Base-by-base conservation (phyloP, 2,113 vertebrate species). In the Rhinichthys klamathensis region DNA sequence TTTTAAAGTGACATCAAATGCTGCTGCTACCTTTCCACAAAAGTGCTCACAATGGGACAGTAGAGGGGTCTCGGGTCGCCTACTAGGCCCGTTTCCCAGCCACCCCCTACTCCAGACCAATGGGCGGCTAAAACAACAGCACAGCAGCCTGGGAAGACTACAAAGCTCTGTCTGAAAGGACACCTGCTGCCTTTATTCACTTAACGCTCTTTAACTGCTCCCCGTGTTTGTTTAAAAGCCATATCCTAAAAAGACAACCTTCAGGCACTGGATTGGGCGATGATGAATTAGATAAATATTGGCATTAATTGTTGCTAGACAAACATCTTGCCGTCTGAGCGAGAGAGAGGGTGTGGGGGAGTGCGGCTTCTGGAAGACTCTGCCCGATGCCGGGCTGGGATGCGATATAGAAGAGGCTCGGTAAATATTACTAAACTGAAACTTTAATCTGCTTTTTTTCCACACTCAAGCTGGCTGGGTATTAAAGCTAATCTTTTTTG, bases 381-480 rank as follows among this genome's bases (percentile, higher is more conserved):
- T 87, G 85, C 90, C 88, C 88, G 80, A 90, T 83, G 88, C 83
- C 83, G 89, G 83, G 82, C 85, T 74, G 86, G 56, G 85, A 90
- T 89, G 88, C 91, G 70, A 80, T 85, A 90, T 85, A 90, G 85
- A 92, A 93, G 91, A 90, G 91, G 92, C 90, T 92, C 87, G 61
- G 92, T 92, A 93, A 94, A 95, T 95, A 95, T 94, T 92, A 94
- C 92, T 93, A 93, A 94, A 94, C 94, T 93, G 93, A 95, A 94
- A 94, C 93, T 95, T 94, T 95, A 96, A 96, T 96, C 95, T 95
- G 93, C 94, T 95, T 95, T 94, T 51, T 88, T 93, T 94, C 94
- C 94, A 92, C 91, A 91, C 93, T 92, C 95, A 95, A 95, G 94
- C 95, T 94, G 92, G 90, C 92, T 81, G 94, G 93, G 94, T 95